These are phyloP conservation scores for Copidosoma floridanum DNA, from an alignment of 1,140 invertebrate genomes.

Conservation along the genomic window DNA sequence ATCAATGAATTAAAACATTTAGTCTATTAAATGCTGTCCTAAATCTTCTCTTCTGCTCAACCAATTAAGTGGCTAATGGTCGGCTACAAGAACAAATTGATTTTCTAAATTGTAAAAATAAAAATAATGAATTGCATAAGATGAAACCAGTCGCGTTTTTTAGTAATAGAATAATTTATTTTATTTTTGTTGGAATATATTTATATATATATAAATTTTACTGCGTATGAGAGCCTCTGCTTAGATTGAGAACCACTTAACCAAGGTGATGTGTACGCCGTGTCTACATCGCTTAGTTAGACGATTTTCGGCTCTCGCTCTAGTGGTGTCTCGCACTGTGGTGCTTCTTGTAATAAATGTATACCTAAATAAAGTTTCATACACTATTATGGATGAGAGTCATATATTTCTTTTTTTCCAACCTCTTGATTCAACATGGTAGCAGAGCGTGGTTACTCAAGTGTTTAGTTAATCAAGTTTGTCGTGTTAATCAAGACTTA, in stretches of 20 bases:
- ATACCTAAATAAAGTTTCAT: not conserved
- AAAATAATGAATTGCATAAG: no score
- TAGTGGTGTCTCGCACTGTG: not conserved
- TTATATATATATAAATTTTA: no score
- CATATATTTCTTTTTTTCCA: not conserved
- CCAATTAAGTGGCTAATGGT: no score
- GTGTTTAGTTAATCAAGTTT: not conserved
- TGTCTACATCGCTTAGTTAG: no score
- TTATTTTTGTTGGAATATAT: no score
- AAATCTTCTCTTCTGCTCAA: no score
- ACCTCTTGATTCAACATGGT: not conserved
- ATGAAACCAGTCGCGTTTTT: no score
- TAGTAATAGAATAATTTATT: no score
- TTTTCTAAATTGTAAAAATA: no score
- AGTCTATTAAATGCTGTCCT: no score
- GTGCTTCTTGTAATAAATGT: not conserved
- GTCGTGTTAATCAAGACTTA: not conserved
- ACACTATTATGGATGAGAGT: not conserved
- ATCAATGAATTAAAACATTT: no score
- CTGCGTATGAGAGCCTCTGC: not conserved
- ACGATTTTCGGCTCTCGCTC: not conserved
- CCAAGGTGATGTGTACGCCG: not conserved
- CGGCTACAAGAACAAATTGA: no score
- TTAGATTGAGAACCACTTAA: not conserved
- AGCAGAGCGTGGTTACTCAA: not conserved